Conservation (phyloP, 2,113 vertebrate genomes). For the Gasterosteus aculeatus region DNA sequence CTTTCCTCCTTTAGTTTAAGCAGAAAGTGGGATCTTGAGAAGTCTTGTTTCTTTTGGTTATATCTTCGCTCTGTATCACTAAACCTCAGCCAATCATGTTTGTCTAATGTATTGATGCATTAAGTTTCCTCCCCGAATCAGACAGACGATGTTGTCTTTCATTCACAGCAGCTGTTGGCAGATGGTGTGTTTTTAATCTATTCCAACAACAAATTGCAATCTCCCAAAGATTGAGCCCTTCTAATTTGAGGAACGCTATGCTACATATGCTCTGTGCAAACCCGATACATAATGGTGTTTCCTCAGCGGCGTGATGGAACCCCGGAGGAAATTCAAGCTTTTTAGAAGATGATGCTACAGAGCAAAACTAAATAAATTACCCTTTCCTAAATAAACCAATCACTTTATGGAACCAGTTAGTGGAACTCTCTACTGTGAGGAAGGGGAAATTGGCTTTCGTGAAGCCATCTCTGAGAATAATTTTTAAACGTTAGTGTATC, state of each 20-base stretch:
- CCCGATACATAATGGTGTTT: conserved; percentile 6
- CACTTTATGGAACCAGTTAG: not conserved
- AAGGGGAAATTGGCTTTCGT: not conserved
- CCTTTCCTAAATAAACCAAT: not conserved
- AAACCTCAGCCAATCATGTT: not conserved
- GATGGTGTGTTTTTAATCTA: conserved; percentile 35
- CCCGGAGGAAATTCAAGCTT: conserved; percentile 6
- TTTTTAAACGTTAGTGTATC: conserved; percentile 5
- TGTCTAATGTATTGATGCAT: not conserved
- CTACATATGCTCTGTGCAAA: conserved; percentile 31
- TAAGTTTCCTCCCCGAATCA: not conserved
- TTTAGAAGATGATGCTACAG: conserved; percentile 1
- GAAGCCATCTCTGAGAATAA: not conserved
- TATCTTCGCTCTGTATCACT: not conserved
- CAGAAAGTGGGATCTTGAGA: not conserved
- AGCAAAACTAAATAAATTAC: not conserved
- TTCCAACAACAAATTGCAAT: conserved; percentile 13
- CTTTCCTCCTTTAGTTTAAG: not conserved
- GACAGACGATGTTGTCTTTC: conserved; percentile 8
- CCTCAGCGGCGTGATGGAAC: not conserved
- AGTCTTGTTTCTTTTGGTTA: not conserved
- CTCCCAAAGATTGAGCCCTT: conserved; percentile 6
- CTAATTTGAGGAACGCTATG: conserved; percentile 11
- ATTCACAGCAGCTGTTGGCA: conserved; percentile 36
- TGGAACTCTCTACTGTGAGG: not conserved